Percentiles rank a stretch among this genome's conserved stretches.
Evolutionary conservation across 2,888 invertebrate genomes (phyloP).

Genomic region (Luperina testacea): DNA sequence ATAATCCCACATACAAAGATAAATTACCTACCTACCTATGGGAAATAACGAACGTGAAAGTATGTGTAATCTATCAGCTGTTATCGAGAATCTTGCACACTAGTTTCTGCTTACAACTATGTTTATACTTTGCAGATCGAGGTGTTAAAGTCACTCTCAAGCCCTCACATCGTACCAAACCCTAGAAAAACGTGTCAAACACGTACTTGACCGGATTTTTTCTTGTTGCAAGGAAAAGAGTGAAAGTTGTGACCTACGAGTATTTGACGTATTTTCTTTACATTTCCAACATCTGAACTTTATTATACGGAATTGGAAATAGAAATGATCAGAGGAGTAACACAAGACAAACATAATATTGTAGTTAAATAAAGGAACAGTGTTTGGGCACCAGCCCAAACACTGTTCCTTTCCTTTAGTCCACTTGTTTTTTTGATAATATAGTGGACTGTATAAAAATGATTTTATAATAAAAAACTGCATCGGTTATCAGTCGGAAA

Average conservation of each 20-base stretch:
- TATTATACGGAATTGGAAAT: neutral
- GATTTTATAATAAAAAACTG: too few species aligned
- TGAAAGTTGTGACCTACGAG: slow-evolving; percentile 11
- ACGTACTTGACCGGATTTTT: slow-evolving; percentile 48
- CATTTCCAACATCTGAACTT: neutral
- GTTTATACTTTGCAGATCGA: neutral
- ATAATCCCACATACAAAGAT: neutral
- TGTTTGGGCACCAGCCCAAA: too few species aligned
- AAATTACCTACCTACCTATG: neutral
- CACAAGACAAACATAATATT: neutral
- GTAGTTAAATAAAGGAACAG: neutral
- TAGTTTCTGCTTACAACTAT: too few species aligned
- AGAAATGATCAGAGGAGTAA: neutral
- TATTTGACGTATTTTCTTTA: slow-evolving; percentile 18
- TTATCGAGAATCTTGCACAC: neutral
- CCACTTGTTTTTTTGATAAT: too few species aligned
- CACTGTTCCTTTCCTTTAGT: too few species aligned
- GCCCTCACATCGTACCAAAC: slow-evolving; percentile 9
- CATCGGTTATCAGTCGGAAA: too few species aligned
- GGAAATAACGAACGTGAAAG: neutral
- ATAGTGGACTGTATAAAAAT: too few species aligned
- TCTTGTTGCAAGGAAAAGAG: slow-evolving; percentile 18
- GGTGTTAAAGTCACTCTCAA: slow-evolving; percentile 16
- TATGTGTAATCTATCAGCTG: neutral
- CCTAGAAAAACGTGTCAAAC: slow-evolving; percentile 37